A percentile compares a stretch with the other conserved stretches of the same genome.
Evolutionary conservation across 1,140 invertebrate genomes (phyloP).

Genomic region (Mya arenaria): DNA sequence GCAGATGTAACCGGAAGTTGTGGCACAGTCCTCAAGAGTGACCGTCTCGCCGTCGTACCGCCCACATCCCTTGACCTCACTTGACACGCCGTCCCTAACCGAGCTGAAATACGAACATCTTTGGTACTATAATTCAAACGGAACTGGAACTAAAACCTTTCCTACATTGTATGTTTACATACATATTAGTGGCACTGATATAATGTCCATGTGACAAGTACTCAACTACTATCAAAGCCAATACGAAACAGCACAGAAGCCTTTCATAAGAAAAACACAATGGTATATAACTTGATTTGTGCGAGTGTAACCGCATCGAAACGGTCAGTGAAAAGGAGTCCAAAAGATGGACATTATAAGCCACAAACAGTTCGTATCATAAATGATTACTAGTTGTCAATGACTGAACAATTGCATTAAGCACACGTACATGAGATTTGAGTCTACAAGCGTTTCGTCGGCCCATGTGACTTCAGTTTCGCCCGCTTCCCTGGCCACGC

Average conservation of each 20-base stretch:
- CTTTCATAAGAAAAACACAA: background rate
- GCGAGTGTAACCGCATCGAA: too few relatives aligned
- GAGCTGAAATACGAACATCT: constrained; percentile 24
- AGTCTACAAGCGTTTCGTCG: constrained; percentile 43
- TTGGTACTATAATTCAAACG: background rate
- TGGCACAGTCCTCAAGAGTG: constrained; percentile 27
- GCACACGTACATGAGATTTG: constrained; percentile 57
- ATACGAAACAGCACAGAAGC: background rate
- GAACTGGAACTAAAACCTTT: background rate
- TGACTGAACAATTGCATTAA: too few relatives aligned
- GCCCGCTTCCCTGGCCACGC: constrained; percentile 21
- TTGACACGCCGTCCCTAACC: background rate
- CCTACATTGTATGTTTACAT: background rate
- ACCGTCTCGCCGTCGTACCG: constrained; percentile 54
- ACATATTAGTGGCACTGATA: background rate
- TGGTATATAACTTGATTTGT: too few relatives aligned
- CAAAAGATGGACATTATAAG: too few relatives aligned
- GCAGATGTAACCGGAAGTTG: constrained; percentile 48
- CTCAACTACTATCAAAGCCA: background rate
- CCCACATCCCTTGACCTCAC: constrained; percentile 33
- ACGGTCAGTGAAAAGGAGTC: too few relatives aligned
- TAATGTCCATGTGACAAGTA: background rate
- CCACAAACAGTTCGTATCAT: too few relatives aligned
- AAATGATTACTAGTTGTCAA: too few relatives aligned
- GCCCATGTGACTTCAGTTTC: constrained; percentile 31